A percentile compares a stretch with the other conserved stretches of the same genome.
These are phyloP conservation scores for Cervus canadensis DNA, from an alignment of 2,113 vertebrate species.

Conservation along the genomic window DNA sequence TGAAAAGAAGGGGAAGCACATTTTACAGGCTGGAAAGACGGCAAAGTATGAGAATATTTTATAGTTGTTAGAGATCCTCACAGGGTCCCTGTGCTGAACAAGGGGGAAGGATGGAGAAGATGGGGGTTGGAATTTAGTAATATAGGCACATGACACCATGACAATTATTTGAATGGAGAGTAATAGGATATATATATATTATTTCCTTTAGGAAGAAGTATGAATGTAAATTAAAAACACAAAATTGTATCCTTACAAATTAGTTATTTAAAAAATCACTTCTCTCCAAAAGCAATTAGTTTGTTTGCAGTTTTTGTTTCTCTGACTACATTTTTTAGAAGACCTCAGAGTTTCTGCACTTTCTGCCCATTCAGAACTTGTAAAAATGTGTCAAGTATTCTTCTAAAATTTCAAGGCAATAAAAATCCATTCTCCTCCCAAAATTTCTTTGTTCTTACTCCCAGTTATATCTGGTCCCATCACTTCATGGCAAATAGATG, in stretches of 20 bases:
- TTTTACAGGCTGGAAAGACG: neutral
- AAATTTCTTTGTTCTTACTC: neutral
- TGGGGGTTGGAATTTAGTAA: neutral
- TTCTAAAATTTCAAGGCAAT: neutral
- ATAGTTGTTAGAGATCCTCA: neutral
- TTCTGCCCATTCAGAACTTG: neutral
- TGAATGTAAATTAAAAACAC: neutral
- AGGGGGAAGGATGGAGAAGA: neutral
- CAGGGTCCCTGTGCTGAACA: neutral
- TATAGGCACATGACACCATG: neutral
- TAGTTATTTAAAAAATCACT: neutral
- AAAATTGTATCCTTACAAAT: neutral
- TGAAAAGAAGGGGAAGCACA: neutral
- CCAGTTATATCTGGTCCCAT: neutral
- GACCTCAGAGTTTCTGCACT: neutral
- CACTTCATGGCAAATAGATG: neutral
- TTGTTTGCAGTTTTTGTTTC: neutral
- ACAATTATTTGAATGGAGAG: neutral
- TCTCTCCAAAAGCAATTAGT: neutral
- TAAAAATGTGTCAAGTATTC: neutral
- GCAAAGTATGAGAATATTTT: neutral
- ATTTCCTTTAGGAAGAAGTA: neutral
- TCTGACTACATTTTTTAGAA: neutral
- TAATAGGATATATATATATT: neutral
- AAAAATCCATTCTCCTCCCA: neutral